Evolutionary conservation across 2,797 vertebrate genomes (phyloP).

Genomic region (Phaenicophaeus curvirostris): DNA sequence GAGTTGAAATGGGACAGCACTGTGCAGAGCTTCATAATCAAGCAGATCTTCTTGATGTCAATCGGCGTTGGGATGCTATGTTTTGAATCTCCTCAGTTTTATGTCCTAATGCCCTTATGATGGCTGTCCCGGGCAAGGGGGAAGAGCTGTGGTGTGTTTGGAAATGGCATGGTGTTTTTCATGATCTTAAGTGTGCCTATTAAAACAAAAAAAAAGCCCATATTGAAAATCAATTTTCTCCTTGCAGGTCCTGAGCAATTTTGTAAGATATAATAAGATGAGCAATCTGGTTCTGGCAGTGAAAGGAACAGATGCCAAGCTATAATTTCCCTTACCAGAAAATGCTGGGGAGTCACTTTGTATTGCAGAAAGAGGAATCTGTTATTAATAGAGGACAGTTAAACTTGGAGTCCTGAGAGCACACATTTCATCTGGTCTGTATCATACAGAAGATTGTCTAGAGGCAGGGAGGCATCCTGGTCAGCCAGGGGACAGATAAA

Average conservation of each 20-base stretch:
- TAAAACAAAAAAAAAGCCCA: conserved; percentile 42
- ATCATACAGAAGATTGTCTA: not conserved
- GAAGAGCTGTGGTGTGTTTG: conserved; percentile 6
- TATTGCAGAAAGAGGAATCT: conserved; percentile 25
- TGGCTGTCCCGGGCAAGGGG: not conserved
- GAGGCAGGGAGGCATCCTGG: not conserved
- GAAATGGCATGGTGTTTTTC: not conserved
- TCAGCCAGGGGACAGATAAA: too few relatives aligned
- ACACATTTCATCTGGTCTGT: not conserved
- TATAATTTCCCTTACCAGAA: conserved; percentile 67
- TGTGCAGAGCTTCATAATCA: not conserved
- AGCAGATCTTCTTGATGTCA: too few relatives aligned
- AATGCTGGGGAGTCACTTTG: conserved; percentile 59
- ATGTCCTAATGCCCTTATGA: not conserved
- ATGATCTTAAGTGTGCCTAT: conserved; percentile 33
- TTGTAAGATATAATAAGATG: conserved; percentile 71
- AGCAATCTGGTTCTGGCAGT: conserved; percentile 72
- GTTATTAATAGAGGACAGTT: conserved; percentile 53
- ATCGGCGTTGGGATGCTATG: too few relatives aligned
- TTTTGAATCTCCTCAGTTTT: not conserved
- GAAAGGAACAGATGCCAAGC: conserved; percentile 69
- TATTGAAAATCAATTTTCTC: conserved; percentile 71
- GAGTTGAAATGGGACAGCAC: not conserved
- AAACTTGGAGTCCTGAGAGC: conserved; percentile 20
- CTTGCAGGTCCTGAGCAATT: conserved; percentile 63